Base-by-base conservation (phyloP, 2,113 vertebrate genomes). In the Cyprinodon tularosa region DNA sequence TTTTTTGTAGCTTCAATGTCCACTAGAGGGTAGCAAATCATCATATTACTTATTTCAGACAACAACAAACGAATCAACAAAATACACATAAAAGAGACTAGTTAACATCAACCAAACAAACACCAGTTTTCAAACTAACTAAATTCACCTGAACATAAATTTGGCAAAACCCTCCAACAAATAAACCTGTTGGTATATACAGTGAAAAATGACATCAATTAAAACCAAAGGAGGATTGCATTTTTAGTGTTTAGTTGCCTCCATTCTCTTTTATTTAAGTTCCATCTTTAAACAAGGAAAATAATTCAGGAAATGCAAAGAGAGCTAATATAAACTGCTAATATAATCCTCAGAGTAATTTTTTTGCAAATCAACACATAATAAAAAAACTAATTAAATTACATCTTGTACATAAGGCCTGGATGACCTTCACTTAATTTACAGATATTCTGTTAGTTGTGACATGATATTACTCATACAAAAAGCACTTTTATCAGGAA, bases 1-100 rank as follows among this genome's bases (percentile, higher is more conserved):
- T 6, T 42, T 6, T 42, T 57, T 57, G 15, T 57, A 20, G 17
- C 17, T 5, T 48, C 29, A 65, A 29, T 15, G 74, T 20, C 44
- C 70, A 77, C 64, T 68, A 65, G 70, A 69, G 64, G 78, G 62
- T 71, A 82, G 66, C 64, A 76, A 40, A 71, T 17, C 22, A 48
- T 62, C 29, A 29, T 1, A 29, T 29, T 29, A 29, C 29, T 29
- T 29, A 29, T 29, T 29, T 29, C 29, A 29, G 29, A 29, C 29
- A 29, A 29, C 29, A 29, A 29, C 1, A 29, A 29, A 29, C 2
- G 29, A 29, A 29, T 29, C 29, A 29, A 29, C 29, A 29, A 29
- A 29, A 29, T 29, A 29, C 29, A 29, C 29, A 29, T 29, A 29
- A 29, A 29, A 29, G 29, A 29, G 29, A 29, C 29, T 29, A 29